Percentiles rank a stretch among this genome's conserved stretches.
phyloP scores from a whole-genome alignment of 35 echinoderm and acorn worm species.

The Eucidaris tribuloides region DNA sequence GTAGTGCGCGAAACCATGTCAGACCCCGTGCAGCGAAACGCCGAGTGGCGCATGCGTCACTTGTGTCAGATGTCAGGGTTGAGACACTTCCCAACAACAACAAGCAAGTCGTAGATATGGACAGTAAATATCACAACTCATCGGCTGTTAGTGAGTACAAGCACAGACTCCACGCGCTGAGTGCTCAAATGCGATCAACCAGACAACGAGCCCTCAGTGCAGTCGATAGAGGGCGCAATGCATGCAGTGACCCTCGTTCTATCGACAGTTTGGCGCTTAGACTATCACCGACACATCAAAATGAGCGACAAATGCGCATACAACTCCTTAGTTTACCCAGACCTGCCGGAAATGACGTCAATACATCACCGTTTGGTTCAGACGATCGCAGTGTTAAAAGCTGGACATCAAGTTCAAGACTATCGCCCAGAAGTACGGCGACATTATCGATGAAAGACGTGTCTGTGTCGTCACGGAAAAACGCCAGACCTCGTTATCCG shows the following conservation, averaged over 20 bases:
- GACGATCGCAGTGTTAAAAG: too few relatives aligned
- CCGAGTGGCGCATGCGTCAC: background rate
- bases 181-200: constrained; percentile 6
- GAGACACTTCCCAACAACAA: background rate
- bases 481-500: background rate
- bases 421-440: background rate
- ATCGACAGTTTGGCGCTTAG: background rate
- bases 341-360: background rate
- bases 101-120: background rate
- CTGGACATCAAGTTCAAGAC: too few relatives aligned
- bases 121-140: background rate
- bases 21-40: background rate
- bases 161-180: constrained; percentile 7
- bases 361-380: too few relatives aligned
- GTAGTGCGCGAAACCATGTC: background rate
- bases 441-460: too few relatives aligned
- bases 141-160: constrained; percentile 1
- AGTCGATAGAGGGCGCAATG: background rate
- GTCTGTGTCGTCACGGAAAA: background rate
- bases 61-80: background rate
- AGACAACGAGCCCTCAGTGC: background rate
- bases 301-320: background rate
- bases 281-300: background rate
- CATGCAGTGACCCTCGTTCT: background rate
- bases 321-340: constrained; percentile 8